Conservation (phyloP, 2,888 invertebrate species). For the Drosophila macrospina region DNA sequence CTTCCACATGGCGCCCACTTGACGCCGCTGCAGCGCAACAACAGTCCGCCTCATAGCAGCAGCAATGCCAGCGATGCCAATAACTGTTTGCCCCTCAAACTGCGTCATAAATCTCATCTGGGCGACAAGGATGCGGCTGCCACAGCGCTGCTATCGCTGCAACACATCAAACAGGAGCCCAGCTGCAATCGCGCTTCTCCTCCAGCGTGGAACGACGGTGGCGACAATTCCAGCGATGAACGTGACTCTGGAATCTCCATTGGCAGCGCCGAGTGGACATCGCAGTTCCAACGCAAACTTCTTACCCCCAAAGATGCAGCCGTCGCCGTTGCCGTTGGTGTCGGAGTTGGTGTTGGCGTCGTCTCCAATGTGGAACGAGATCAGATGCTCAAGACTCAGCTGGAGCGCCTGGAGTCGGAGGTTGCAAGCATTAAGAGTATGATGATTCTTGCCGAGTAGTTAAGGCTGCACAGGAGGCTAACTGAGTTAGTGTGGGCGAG, state of each 20-base stretch:
- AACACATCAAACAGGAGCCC: constrained; percentile 95
- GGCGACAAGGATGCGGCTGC: constrained; percentile 96
- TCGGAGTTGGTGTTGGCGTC: constrained; percentile 29
- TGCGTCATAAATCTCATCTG: constrained; percentile 95
- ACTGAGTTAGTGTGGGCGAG: background rate
- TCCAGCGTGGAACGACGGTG: constrained; percentile 91
- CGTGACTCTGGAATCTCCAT: constrained; percentile 95
- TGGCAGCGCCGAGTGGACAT: constrained; percentile 86
- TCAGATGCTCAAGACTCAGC: constrained; percentile 92
- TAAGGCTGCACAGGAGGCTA: too few relatives aligned
- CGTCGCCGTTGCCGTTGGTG: background rate
- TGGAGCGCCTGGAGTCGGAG: constrained; percentile 95
- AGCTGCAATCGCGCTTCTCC: constrained; percentile 89
- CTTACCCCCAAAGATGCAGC: constrained; percentile 61
- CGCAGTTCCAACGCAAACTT: constrained; percentile 81
- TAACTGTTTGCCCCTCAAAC: constrained; percentile 94
- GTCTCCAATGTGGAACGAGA: constrained; percentile 86
- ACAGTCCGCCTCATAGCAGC: constrained; percentile 15
- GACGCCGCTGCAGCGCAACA: background rate
- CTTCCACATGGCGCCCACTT: constrained; percentile 14
- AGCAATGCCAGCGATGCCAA: constrained; percentile 87
- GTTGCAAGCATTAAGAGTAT: constrained; percentile 95
- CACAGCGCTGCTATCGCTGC: constrained; percentile 91
- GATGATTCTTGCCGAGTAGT: constrained; percentile 87
- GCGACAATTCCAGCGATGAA: constrained; percentile 95